These are phyloP conservation scores for Tachysurus vachellii DNA, from an alignment of 2,113 vertebrate genomes.

Conservation along the genomic window DNA sequence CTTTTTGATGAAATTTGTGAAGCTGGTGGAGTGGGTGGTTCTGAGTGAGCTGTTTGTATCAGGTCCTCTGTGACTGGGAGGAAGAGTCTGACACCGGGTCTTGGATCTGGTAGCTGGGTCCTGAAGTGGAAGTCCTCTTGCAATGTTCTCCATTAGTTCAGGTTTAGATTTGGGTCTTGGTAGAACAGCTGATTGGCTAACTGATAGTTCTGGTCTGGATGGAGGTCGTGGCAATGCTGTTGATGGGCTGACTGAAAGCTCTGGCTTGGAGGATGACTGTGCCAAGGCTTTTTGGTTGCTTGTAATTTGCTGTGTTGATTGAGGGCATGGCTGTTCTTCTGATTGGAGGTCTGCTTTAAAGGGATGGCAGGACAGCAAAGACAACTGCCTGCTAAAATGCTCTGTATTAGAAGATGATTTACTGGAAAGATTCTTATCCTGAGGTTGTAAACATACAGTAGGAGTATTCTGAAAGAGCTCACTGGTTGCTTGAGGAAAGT, in stretches of 20 bases:
- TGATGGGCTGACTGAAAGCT: conserved; percentile 21
- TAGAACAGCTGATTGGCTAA: conserved; percentile 40
- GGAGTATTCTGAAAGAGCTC: conserved; percentile 28
- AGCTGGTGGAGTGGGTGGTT: conserved; percentile 71
- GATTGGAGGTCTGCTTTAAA: background rate
- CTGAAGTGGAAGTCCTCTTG: conserved; percentile 67
- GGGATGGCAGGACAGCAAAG: conserved; percentile 31
- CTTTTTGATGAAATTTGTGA: conserved; percentile 63
- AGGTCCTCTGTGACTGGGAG: conserved; percentile 61
- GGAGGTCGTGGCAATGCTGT: conserved; percentile 45
- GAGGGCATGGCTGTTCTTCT: background rate
- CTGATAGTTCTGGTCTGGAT: conserved; percentile 24
- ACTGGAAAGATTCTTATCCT: conserved; percentile 25
- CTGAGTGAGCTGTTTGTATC: conserved; percentile 55
- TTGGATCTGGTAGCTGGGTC: conserved; percentile 65
- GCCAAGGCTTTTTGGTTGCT: conserved; percentile 7
- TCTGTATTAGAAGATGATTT: conserved; percentile 11
- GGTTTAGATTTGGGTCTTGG: conserved; percentile 53
- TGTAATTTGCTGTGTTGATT: background rate
- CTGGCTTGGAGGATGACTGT: conserved; percentile 29
- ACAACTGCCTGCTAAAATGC: conserved; percentile 18
- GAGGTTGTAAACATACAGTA: conserved; percentile 21
- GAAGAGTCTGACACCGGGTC: conserved; percentile 69
- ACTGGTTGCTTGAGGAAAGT: conserved; percentile 42
- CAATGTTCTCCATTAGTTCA: conserved; percentile 60